phyloP scores from a whole-genome alignment of 1,140 invertebrate genomes.

The Bombus waltoni region DNA sequence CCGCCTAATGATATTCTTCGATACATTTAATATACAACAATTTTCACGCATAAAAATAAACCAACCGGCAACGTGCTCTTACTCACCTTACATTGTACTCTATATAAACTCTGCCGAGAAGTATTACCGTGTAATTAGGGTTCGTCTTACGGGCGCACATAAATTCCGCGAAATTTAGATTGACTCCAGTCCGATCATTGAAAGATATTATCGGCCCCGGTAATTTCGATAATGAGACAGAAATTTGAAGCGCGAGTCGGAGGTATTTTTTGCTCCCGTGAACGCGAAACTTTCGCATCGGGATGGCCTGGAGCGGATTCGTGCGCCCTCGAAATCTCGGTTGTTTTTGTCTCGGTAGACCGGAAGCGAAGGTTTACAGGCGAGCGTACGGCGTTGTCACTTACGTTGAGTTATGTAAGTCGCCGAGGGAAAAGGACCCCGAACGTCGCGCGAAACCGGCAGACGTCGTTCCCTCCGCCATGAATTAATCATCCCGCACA shows the following conservation, averaged over 20 bases:
- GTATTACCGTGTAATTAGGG: constrained; percentile 7
- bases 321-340: too few species aligned
- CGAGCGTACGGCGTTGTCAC: constrained; percentile 22
- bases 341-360: not conserved
- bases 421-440: not conserved
- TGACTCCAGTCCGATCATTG: not conserved
- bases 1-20: not conserved
- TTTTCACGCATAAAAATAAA: not conserved
- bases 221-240: constrained; percentile 23
- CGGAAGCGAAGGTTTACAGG: not conserved
- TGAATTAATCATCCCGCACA: constrained; percentile 60
- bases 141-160: not conserved
- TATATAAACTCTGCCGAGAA: not conserved
- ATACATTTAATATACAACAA: not conserved
- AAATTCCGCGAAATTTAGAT: constrained; percentile 20
- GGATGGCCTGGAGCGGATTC: not conserved
- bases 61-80: too few species aligned
- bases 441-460: constrained; percentile 13
- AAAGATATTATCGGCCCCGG: constrained; percentile 3
- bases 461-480: constrained; percentile 19
- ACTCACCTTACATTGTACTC: not conserved
- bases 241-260: not conserved
- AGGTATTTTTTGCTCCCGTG: not conserved
- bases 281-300: not conserved
- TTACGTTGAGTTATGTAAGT: constrained; percentile 39